Evolutionary conservation across 2,113 vertebrate genomes (phyloP), one percentile per base, ranked within the genome.

Genomic region (Nyctereutes procyonoides): DNA sequence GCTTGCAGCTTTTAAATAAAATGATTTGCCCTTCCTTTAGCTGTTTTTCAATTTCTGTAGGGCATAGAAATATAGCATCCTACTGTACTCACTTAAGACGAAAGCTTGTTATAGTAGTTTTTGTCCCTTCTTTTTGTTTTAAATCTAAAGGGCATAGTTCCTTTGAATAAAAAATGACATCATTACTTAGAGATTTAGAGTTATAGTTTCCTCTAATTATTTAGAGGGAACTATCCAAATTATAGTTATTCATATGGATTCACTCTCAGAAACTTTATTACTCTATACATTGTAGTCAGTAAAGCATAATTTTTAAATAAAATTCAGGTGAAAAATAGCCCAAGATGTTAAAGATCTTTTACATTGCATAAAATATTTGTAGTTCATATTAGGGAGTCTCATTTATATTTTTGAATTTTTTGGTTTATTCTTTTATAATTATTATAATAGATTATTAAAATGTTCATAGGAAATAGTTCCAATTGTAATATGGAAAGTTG

Each of bases 291-390:
- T 79, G 0, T 80, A 65, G 69, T 73, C 58, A 79, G 8, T 48
- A 79, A 81, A 87, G 56, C 48, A 83, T 58, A 76, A 26, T 32
- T 77, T 91, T 97, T 92, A 81, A 86, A 32, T 97, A 96, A 96
- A 77, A 51, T 83, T 53, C 65, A 86, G n/a, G 58, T 95, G 60
- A 86, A 73, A 95, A 20, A 74, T 90, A 60, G 79, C 17, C 76
- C 20, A 94, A 65, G 35, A 73, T 94, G 24, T 88, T 94, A 94
- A 43, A 84, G 88, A 56, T 26, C 15, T 58, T 93, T 95, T 82
- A 58, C 14, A 91, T 96, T 96, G 43, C 79, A 48, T 73, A 73
- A 95, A 77, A 9, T 58, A 56, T 62, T 95, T 88, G 5, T 82
- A 62, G 24, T 62, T 96, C 58, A 14, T 55, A 15, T 60, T 89